Base-by-base conservation (phyloP, 2,797 vertebrate species). In the Crenichthys baileyi region DNA sequence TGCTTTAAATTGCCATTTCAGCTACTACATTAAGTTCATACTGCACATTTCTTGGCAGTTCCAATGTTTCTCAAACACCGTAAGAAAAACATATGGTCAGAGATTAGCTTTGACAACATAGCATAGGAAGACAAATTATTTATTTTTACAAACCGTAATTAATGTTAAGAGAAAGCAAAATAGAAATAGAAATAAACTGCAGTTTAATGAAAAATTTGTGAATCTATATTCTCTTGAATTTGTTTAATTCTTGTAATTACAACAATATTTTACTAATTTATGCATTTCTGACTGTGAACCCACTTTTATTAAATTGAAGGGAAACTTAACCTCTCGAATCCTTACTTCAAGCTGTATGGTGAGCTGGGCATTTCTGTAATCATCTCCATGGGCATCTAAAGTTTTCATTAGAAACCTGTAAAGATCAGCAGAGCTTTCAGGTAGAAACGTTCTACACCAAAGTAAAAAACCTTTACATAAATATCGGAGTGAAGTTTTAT, bases 321-420 rank as follows among this genome's bases (percentile, higher is more conserved):
- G 5, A 26, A 41, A 48, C 7, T 70, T 26, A 48, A n/a, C 60
- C 31, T 1, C 58, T 65, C 2, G 70, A 15, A 56, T 65, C 53
- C 91, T 95, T 86, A 97, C 97, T 96, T 98, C 97, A 53, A 98
- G 91, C 13, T 96, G 76, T 46, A 98, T 95, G 51, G 96, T 96
- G 83, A 98, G 95, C 88, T 97, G 96, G 44, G 97, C 91, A 0
- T 95, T 96, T 87, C 97, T 95, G 88, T 97, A 98, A 86, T 97
- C 96, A 20, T 98, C 97, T 13, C 97, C 96, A 15, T 98, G 96
- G 48, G 94, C 91, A 82, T 97, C 97, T 82, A 98, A 94, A 46
- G 97, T 96, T 86, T 96, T 96, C 97, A 98, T 97, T 31, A 98
- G 96, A 87, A 97, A 98, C 93, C 97, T 98, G 83, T 65, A 78